Evolutionary conservation across 2,888 invertebrate species (phyloP).

Genomic region (Strigamia transsilvanica): DNA sequence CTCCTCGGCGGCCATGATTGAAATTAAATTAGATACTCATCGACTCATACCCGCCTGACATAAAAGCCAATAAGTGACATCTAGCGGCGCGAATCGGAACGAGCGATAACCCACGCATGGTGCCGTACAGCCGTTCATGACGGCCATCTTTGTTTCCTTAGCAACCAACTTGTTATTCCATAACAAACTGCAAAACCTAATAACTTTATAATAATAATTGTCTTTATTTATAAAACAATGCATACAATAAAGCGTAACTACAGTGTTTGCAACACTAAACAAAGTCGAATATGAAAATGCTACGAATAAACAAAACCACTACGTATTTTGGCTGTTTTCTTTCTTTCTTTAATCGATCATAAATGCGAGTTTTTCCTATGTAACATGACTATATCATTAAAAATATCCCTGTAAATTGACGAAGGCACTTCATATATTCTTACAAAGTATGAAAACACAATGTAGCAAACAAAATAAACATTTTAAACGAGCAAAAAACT

Average conservation of each 20-base stretch:
- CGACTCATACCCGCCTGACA: no score
- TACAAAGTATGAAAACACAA: not conserved
- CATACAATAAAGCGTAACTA: conserved; percentile 14
- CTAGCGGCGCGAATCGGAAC: no score
- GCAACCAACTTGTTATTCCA: no score
- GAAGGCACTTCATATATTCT: not conserved
- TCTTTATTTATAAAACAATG: conserved; percentile 22
- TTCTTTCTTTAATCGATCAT: no score
- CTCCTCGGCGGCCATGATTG: no score
- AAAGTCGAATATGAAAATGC: not conserved
- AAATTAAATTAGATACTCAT: no score
- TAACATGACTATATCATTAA: not conserved
- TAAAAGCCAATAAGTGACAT: no score
- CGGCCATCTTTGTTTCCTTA: no score
- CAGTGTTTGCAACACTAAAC: conserved; percentile 14
- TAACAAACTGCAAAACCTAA: no score
- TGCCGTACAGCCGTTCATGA: no score
- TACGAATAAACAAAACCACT: not conserved
- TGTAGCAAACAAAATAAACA: not conserved
- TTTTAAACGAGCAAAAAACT: not conserved
- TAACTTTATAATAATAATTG: conserved; percentile 12
- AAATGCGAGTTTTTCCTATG: not conserved
- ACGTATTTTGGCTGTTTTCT: not conserved
- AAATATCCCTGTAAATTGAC: conserved; percentile 24
- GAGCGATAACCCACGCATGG: no score